Evolutionary conservation across 2,888 invertebrate species (phyloP), one percentile per base, ranked within the genome.

Genomic region (Drosophila niveifrons): DNA sequence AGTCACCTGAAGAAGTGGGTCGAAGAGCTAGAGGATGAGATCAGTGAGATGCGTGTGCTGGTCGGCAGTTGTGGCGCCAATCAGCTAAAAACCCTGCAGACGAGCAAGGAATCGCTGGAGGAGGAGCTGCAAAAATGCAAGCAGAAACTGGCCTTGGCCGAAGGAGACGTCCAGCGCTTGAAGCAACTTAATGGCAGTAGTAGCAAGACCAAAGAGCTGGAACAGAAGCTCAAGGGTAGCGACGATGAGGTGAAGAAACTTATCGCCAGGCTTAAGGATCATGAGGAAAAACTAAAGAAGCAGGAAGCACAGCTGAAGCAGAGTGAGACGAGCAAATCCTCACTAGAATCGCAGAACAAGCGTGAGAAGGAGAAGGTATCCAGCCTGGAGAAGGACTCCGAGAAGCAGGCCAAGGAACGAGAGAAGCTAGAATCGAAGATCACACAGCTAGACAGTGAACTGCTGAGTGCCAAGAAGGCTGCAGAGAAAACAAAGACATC

Each of bases 21-120:
- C 2, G 96, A 96, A 66, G 97, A 98, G 75, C 93, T 98, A 79
- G 98, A 98, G 92, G 96, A 94, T 89, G 98, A 98, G 94, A 96
- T 97, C 76, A 95, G 96, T 29, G 91, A 92, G 64, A 89, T 92
- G 90, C 86, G 92, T 55, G 90, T 90, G 7, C 88, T 91, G 64
- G 80, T 94, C 90, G 81, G 93, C 81, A 88, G 93, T 72, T 80
- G 90, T 91, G 85, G 90, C 79, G 76, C 82, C 72, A 74, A 92
- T 85, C 88, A 93, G 93, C 80, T 93, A 82, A 78, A 95, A 94
- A 91, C 93, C 64, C 90, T 95, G 28, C 94, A 95, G 82, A 94
- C 94, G 66, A 96, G 95, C 76, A 96, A 95, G 79, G 94, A 94
- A 69, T 93, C 93, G 57, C 90, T 96, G 92, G 90, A 94, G 93